phyloP scores from a whole-genome alignment of 2,113 vertebrate species.

The Ptilonorhynchus violaceus region DNA sequence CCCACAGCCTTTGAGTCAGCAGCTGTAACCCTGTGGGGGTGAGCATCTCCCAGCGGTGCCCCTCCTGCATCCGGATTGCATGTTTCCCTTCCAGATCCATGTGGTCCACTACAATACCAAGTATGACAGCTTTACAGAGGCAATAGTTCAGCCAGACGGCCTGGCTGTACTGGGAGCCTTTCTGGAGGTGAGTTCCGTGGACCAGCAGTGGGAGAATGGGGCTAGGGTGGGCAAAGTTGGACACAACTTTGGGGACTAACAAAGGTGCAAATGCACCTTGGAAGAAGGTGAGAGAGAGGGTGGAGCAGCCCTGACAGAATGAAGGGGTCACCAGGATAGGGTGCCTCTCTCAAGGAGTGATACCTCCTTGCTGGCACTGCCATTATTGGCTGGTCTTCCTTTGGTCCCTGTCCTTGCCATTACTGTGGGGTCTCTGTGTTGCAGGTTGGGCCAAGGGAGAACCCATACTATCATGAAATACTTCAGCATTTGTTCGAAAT shows the following conservation, averaged over 20 bases:
- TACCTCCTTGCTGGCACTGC: neutral
- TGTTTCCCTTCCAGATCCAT: slow-evolving; percentile 68
- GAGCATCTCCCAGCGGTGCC: neutral
- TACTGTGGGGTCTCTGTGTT: neutral
- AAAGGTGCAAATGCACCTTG: neutral
- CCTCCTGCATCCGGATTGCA: fast-evolving
- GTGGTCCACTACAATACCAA: slow-evolving; percentile 75
- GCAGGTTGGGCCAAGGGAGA: slow-evolving; percentile 73
- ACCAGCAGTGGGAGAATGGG: neutral
- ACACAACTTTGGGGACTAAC: neutral
- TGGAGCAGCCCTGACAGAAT: neutral
- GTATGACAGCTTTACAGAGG: slow-evolving; percentile 43
- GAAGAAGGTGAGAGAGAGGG: neutral
- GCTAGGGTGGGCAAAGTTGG: neutral
- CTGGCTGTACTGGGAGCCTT: slow-evolving; percentile 75
- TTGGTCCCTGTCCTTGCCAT: neutral
- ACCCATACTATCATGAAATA: slow-evolving; percentile 68
- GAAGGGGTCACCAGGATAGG: neutral
- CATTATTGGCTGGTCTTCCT: fast-evolving
- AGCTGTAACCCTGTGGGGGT: neutral
- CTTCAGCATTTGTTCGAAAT: slow-evolving; percentile 58
- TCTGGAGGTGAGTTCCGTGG: slow-evolving; percentile 61
- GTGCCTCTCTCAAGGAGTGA: fast-evolving
- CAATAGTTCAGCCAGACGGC: slow-evolving; percentile 60
- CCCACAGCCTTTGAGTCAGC: neutral